Percentiles rank a stretch among this genome's conserved stretches.
These are phyloP conservation scores for Cantharis nigra DNA, from an alignment of 2,888 invertebrate genomes.

Conservation along the genomic window DNA sequence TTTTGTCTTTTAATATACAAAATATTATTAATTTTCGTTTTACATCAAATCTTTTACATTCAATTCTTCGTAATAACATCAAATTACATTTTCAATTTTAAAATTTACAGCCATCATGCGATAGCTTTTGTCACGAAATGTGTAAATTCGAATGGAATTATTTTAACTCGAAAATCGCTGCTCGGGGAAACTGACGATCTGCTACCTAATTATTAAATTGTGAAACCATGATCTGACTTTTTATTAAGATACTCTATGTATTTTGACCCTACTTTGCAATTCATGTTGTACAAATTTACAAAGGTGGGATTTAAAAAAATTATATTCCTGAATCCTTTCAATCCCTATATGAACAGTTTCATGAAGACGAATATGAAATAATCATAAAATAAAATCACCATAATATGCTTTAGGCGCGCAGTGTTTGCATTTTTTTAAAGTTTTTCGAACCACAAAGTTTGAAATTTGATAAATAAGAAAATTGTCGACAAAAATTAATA, in stretches of 20 bases:
- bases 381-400: too few relatives aligned
- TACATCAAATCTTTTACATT: background rate
- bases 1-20: conserved; percentile 14
- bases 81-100: too few relatives aligned
- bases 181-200: background rate
- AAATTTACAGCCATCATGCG: background rate
- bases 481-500: too few relatives aligned
- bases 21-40: background rate
- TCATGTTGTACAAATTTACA: background rate
- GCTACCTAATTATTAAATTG: background rate
- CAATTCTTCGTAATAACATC: background rate
- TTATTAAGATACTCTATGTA: background rate
- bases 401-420: background rate
- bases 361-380: background rate
- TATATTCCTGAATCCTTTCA: background rate
- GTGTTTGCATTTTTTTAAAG: too few relatives aligned
- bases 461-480: too few relatives aligned
- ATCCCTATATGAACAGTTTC: background rate
- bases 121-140: background rate
- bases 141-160: background rate
- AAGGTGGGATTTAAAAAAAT: background rate
- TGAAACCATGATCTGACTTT: background rate
- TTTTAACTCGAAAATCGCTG: too few relatives aligned
- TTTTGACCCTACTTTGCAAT: background rate
- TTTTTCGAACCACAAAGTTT: too few relatives aligned